Base-by-base conservation (phyloP, 2,888 invertebrate genomes). In the Melanostoma mellinum region DNA sequence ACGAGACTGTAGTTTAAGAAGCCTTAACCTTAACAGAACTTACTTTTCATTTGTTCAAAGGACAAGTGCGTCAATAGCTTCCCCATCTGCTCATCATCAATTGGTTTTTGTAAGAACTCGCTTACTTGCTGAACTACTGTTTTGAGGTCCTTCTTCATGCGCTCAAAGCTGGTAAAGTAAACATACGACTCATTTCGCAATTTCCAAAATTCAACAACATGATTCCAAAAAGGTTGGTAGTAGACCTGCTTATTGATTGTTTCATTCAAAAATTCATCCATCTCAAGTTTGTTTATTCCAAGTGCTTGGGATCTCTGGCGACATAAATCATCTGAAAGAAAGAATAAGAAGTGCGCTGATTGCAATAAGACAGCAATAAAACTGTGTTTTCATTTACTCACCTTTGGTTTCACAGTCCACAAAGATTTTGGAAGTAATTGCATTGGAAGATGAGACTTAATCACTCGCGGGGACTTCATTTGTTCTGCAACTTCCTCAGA, bases 241-340 rank as follows among this genome's bases (percentile, higher is more conserved):
- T 84, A 44, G n/a, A 74, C 33, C 8, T 86, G 68, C 55, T 87
- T 73, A 0, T 46, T 46, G 1, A 86, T 20, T 60, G 86, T 86
- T 0, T 69, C 42, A 9, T 86, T 50, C 0, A 86, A 10, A 42
- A 61, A 86, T 1, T 92, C 93, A 86, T 92, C 91, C 84, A 95
- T 94, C 87, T 94, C 93, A 9, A 69, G 61, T 86, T 67, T 36
- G 94, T 93, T 6, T 88, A 88, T 85, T 86, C 94, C 94, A 0
- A 94, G 94, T 55, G 92, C 92, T 96, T 95, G 0, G 97, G 96
- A 90, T 97, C 96, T 82, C 97, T 92, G 0, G 96, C 95, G 0
- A 97, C 94, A 88, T 97, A 97, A 52, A 97, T 93, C 35, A 96
- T 92, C 93, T 95, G 6, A 35, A 48, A 35, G 10, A 35, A 30